Conservation (phyloP, 2,888 invertebrate species). For the Automeris io region DNA sequence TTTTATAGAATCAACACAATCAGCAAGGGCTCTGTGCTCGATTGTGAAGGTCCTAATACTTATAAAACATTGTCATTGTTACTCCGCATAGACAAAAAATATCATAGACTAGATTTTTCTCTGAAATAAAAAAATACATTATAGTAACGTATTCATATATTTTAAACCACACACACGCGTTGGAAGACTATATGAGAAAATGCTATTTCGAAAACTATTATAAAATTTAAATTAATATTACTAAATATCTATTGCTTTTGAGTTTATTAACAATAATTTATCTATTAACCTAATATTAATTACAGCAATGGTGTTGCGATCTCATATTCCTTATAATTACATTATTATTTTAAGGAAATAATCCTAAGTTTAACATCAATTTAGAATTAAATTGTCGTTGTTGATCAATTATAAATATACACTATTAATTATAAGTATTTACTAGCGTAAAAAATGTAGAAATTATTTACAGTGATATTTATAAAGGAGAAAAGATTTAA, state of each 20-base stretch:
- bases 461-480: constrained; percentile 38
- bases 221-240: constrained; percentile 24
- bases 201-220: constrained; percentile 28
- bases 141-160: neutral
- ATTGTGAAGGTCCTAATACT: constrained; percentile 47
- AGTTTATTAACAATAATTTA: constrained; percentile 47
- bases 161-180: constrained; percentile 50
- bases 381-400: constrained; percentile 76
- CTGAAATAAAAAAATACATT: constrained; percentile 4
- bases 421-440: constrained; percentile 20
- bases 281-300: constrained; percentile 32
- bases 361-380: constrained; percentile 41
- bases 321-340: constrained; percentile 15
- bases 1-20: constrained; percentile 44
- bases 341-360: neutral
- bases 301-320: constrained; percentile 57
- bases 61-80: constrained; percentile 30
- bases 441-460: constrained; percentile 24
- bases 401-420: constrained; percentile 42
- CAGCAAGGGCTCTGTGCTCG: constrained; percentile 60
- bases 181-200: constrained; percentile 68
- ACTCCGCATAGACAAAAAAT: constrained; percentile 42
- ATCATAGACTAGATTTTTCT: constrained; percentile 10
- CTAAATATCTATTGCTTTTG: constrained; percentile 53
- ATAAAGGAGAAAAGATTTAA: constrained; percentile 41